phyloP scores from a whole-genome alignment of 2,797 vertebrate species.

The Diglossa cyanea region DNA sequence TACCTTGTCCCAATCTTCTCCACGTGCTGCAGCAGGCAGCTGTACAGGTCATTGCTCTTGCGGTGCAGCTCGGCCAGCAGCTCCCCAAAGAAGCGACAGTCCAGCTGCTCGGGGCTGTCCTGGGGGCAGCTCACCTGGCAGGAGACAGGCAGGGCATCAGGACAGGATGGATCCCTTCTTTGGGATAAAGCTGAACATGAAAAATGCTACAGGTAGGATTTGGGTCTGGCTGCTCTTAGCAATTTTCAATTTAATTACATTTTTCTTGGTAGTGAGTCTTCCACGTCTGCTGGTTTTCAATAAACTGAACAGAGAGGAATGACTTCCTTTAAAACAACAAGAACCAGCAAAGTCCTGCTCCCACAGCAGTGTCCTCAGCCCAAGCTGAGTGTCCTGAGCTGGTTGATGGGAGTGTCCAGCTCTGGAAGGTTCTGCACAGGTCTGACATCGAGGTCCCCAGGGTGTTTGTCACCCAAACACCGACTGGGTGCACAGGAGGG shows the following conservation, averaged over 20 bases:
- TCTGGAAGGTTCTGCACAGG: not conserved
- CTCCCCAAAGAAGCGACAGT: conserved; percentile 92
- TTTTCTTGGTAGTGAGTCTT: not conserved
- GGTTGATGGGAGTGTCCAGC: not conserved
- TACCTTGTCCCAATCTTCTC: conserved; percentile 89
- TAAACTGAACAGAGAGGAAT: not conserved
- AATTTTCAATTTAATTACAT: not conserved
- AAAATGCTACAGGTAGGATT: not conserved
- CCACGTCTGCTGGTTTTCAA: not conserved
- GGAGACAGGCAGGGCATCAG: not conserved
- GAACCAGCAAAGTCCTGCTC: not conserved
- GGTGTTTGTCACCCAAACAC: not conserved
- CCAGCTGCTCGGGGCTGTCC: conserved; percentile 75
- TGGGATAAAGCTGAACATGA: not conserved
- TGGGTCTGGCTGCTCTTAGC: not conserved
- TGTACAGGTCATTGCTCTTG: conserved; percentile 89
- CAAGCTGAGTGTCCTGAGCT: not conserved
- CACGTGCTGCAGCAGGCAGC: conserved; percentile 87
- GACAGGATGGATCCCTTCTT: no score
- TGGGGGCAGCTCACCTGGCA: conserved; percentile 48
- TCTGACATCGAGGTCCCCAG: not conserved
- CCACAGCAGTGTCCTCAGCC: not conserved
- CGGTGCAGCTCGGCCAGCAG: conserved; percentile 91
- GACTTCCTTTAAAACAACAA: not conserved
- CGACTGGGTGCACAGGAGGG: not conserved